These are phyloP conservation scores for Morphnarchus princeps DNA, from an alignment of 2,113 vertebrate species.

Conservation along the genomic window DNA sequence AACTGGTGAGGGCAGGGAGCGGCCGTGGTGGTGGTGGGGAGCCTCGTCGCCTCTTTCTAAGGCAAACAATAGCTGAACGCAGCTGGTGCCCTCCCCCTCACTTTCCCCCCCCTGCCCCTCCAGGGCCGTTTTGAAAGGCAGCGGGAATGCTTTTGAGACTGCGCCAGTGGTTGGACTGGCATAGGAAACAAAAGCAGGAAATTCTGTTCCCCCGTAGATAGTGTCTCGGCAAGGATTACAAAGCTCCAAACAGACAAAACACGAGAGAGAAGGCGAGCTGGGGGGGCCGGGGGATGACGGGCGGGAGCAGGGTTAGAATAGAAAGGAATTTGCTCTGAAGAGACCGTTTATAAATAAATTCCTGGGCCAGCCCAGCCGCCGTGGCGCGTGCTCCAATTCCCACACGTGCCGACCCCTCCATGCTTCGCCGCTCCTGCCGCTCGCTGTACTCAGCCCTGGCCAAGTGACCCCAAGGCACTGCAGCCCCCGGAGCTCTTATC, in stretches of 20 bases:
- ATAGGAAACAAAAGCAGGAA: conserved; percentile 86
- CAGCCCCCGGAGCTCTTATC: neutral
- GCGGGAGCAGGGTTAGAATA: conserved; percentile 74
- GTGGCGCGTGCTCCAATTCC: conserved; percentile 70
- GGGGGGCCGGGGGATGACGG: conserved; percentile 57
- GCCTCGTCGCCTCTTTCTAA: conserved; percentile 47
- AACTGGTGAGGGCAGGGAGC: conserved; percentile 46
- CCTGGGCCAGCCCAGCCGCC: conserved; percentile 62
- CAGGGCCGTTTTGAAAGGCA: conserved; percentile 76
- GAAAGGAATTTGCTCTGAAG: conserved; percentile 80
- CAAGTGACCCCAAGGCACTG: conserved; percentile 62
- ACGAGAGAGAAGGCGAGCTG: conserved; percentile 73
- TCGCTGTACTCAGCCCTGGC: neutral
- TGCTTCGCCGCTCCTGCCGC: neutral
- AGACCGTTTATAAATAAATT: conserved; percentile 79
- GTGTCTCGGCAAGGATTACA: conserved; percentile 82
- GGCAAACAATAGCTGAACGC: conserved; percentile 77
- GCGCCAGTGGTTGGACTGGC: conserved; percentile 77
- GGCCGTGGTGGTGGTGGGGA: conserved; percentile 38
- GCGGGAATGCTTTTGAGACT: conserved; percentile 83
- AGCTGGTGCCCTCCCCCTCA: conserved; percentile 74
- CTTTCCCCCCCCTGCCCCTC: conserved; percentile 54
- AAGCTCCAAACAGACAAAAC: conserved; percentile 82
- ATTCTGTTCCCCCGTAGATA: conserved; percentile 84
- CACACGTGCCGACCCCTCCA: conserved; percentile 72